A percentile compares a stretch with the other conserved stretches of the same genome.
phyloP scores from a whole-genome alignment of 1,140 invertebrate species.

The Polypedilum pembai region DNA sequence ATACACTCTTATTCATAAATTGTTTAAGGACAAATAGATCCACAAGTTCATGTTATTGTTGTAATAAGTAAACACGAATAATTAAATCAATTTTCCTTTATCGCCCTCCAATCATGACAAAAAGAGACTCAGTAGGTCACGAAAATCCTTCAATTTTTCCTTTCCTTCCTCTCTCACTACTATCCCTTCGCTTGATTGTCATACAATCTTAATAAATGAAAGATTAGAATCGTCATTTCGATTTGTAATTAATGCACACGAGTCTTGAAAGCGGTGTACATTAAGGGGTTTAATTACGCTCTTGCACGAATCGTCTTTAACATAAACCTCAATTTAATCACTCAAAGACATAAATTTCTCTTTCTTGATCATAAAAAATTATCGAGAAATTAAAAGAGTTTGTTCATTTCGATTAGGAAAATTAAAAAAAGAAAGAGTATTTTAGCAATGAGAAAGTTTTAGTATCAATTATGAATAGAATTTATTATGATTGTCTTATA shows the following conservation, averaged over 20 bases:
- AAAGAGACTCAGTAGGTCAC: background rate
- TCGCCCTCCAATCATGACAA: background rate
- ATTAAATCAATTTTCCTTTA: slow-evolving; percentile 8
- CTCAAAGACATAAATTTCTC: background rate
- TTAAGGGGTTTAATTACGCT: slow-evolving; percentile 3
- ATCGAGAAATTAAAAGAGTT: slow-evolving; percentile 10
- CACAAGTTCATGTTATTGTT: background rate
- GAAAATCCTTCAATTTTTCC: background rate
- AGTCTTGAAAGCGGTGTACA: background rate
- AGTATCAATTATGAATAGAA: no score
- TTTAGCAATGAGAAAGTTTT: no score
- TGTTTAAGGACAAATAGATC: background rate
- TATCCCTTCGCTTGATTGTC: no score
- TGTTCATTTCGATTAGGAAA: background rate
- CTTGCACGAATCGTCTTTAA: background rate
- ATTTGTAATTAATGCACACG: slow-evolving; percentile 13
- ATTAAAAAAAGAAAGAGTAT: background rate
- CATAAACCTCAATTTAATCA: slow-evolving; percentile 18
- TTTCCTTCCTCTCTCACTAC: no score
- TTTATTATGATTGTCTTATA: no score
- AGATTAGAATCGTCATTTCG: background rate
- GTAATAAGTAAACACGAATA: background rate
- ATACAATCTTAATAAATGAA: background rate
- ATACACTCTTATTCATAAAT: no score
- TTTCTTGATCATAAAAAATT: background rate